Percentiles rank a stretch among this genome's conserved stretches.
Evolutionary conservation across 2,113 vertebrate genomes (phyloP).

Genomic region (Paradisaea rubra): DNA sequence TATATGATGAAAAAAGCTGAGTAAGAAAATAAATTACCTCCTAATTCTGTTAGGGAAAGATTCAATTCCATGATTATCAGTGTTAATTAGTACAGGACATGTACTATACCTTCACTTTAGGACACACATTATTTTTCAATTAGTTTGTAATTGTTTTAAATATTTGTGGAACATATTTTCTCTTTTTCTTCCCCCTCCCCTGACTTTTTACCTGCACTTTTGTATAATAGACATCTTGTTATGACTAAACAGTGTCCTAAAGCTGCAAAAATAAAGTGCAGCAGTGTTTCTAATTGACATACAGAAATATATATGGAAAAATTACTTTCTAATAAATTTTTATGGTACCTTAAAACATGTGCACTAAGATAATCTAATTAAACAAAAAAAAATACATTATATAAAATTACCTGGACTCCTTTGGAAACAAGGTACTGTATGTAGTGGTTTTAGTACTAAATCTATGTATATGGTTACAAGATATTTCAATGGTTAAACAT

Average conservation of each 20-base stretch:
- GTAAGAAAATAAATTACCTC: neutral
- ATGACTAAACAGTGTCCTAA: neutral
- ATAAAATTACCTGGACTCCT: neutral
- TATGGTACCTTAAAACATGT: neutral
- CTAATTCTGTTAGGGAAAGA: neutral
- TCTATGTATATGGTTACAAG: neutral
- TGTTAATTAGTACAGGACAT: neutral
- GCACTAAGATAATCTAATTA: neutral
- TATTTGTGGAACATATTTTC: neutral
- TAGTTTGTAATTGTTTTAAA: neutral
- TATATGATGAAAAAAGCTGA: neutral
- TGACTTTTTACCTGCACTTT: neutral
- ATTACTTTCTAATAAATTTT: neutral
- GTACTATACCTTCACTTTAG: neutral
- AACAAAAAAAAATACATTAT: neutral
- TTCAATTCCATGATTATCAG: neutral
- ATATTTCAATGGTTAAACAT: neutral
- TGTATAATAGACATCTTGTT: neutral
- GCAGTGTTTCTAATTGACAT: neutral
- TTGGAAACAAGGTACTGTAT: neutral
- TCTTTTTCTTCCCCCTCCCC: accelerated
- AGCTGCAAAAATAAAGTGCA: neutral
- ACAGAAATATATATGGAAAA: neutral
- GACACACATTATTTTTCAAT: neutral
- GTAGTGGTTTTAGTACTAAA: neutral